Evolutionary conservation across 2,888 invertebrate genomes (phyloP).

Genomic region (Nineta flava): DNA sequence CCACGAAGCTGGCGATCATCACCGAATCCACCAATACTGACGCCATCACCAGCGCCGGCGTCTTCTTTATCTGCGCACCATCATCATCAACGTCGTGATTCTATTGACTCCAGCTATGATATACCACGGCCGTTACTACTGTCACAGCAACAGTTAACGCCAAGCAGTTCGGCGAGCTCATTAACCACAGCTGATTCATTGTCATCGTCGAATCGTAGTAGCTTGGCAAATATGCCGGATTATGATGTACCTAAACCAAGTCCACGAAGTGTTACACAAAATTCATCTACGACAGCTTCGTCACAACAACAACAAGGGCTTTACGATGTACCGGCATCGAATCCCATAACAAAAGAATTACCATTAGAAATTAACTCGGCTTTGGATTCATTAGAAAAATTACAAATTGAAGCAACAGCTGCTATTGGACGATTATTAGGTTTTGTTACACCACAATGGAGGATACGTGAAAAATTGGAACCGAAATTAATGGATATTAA

Average conservation of each 20-base stretch:
- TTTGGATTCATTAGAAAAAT: slow-evolving; percentile 53
- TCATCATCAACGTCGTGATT: slow-evolving; percentile 24
- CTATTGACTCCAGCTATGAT: slow-evolving; percentile 41
- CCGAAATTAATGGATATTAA: slow-evolving; percentile 68
- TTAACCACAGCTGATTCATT: slow-evolving; percentile 39
- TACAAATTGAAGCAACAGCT: slow-evolving; percentile 65
- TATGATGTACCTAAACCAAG: slow-evolving; percentile 50
- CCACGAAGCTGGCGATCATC: slow-evolving; percentile 32
- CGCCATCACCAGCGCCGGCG: slow-evolving; percentile 1
- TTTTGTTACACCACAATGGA: slow-evolving; percentile 70
- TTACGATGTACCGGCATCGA: slow-evolving; percentile 42
- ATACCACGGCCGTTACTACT: slow-evolving; percentile 40
- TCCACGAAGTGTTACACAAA: slow-evolving; percentile 21
- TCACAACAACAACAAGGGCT: slow-evolving; percentile 23
- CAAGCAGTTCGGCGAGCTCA: slow-evolving; percentile 50
- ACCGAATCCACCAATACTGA: slow-evolving; percentile 26
- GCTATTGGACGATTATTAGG: slow-evolving; percentile 64
- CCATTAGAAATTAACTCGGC: slow-evolving; percentile 62
- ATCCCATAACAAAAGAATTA: slow-evolving; percentile 37
- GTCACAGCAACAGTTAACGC: slow-evolving; percentile 39
- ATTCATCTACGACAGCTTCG: slow-evolving; percentile 3
- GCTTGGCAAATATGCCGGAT: slow-evolving; percentile 39
- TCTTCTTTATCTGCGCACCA: slow-evolving; percentile 18
- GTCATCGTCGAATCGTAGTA: slow-evolving; percentile 34
- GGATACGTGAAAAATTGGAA: slow-evolving; percentile 62